Percentiles rank a stretch among this genome's conserved stretches.
phyloP scores from a whole-genome alignment of 1,140 invertebrate species.

The Parapsyche elsis region DNA sequence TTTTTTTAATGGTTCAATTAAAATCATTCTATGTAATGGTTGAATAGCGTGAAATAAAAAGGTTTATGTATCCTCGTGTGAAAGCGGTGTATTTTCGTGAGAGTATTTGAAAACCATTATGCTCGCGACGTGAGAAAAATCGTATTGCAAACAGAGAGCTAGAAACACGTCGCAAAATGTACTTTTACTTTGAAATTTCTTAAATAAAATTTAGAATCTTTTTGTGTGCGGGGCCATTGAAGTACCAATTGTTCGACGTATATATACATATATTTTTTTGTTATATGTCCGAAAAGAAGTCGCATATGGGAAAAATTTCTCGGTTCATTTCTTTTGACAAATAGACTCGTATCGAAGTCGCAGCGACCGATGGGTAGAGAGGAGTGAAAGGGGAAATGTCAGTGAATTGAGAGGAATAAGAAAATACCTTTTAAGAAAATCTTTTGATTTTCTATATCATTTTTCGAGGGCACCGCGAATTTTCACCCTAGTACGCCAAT shows the following conservation, averaged over 20 bases:
- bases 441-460: slow-evolving; percentile 38
- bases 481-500: neutral
- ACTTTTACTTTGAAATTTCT: too few species aligned
- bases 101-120: slow-evolving; percentile 16
- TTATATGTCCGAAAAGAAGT: neutral
- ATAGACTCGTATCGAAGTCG: slow-evolving; percentile 21
- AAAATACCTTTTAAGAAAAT: slow-evolving; percentile 26
- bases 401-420: too few species aligned
- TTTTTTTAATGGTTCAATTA: too few species aligned
- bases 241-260: too few species aligned
- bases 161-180: too few species aligned
- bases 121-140: neutral
- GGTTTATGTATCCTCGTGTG: too few species aligned
- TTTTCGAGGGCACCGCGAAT: neutral
- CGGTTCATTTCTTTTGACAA: slow-evolving; percentile 43
- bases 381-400: too few species aligned
- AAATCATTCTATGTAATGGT: too few species aligned
- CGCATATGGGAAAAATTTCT: slow-evolving; percentile 31
- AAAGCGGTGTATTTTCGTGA: neutral
- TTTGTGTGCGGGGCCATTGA: too few species aligned
- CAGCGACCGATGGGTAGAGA: neutral
- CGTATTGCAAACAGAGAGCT: neutral
- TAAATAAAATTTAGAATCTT: too few species aligned
- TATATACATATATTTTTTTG: neutral
- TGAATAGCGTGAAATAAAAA: too few species aligned